Percentiles rank a stretch among this genome's conserved stretches.
Evolutionary conservation across 2,797 vertebrate genomes (phyloP).

Genomic region (Brachyalestes nurse): DNA sequence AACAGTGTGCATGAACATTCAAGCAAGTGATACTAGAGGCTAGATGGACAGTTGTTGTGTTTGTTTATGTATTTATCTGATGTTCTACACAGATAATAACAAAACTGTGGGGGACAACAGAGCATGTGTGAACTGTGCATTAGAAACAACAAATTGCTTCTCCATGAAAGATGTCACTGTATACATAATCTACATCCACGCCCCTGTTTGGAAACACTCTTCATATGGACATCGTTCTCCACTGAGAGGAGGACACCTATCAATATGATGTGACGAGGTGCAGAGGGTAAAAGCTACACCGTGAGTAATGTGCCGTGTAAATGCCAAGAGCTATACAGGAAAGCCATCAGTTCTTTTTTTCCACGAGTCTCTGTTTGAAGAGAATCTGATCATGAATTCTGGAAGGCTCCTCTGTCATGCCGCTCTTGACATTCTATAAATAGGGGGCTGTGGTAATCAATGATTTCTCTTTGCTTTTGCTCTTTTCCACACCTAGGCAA

Average conservation of each 20-base stretch:
- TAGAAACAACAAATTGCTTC: background rate
- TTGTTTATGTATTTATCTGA: too few relatives aligned
- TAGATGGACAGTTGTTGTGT: too few relatives aligned
- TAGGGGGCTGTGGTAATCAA: conserved; percentile 21
- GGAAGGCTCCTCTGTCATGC: conserved; percentile 22
- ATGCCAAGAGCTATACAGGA: conserved; percentile 45
- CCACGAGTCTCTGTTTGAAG: conserved; percentile 16
- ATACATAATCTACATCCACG: background rate
- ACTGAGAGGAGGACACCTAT: conserved; percentile 20
- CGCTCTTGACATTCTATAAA: conserved; percentile 42
- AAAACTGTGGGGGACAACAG: too few relatives aligned
- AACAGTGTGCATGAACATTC: too few relatives aligned
- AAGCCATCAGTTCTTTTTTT: conserved; percentile 36
- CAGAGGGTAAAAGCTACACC: conserved; percentile 42
- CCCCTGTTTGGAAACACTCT: background rate
- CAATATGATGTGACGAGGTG: background rate
- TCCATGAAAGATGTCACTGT: background rate
- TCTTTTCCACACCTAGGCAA: background rate
- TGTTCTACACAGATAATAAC: too few relatives aligned
- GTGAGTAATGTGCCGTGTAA: conserved; percentile 38
- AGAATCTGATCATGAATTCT: conserved; percentile 45
- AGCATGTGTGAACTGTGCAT: too few relatives aligned
- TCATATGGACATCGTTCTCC: background rate
- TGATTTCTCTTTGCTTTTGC: conserved; percentile 29
- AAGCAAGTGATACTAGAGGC: too few relatives aligned